These are phyloP conservation scores for Eulacestoma nigropectus DNA, from an alignment of 2,113 vertebrate genomes.

Conservation along the genomic window DNA sequence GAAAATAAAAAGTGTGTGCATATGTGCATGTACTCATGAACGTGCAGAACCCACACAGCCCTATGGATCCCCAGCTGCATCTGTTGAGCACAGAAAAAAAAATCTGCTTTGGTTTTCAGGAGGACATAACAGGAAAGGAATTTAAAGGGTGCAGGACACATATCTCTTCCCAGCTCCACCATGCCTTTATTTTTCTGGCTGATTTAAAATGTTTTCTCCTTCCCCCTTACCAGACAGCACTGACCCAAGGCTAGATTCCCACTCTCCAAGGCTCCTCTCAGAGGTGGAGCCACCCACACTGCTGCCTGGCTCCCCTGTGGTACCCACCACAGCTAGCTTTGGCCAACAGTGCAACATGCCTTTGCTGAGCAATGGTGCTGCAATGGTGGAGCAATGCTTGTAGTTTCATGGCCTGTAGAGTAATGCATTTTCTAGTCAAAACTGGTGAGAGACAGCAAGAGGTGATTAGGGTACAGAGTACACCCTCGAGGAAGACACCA, in stretches of 20 bases:
- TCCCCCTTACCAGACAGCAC: not conserved
- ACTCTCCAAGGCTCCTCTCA: not conserved
- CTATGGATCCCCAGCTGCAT: not conserved
- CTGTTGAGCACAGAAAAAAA: not conserved
- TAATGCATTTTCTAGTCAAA: not conserved
- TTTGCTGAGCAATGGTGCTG: not conserved
- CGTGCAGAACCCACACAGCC: not conserved
- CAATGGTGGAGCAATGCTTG: not conserved
- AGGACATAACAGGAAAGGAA: not conserved
- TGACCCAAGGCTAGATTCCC: not conserved
- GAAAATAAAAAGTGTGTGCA: not conserved
- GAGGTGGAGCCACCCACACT: not conserved
- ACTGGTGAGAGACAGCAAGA: not conserved
- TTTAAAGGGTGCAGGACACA: not conserved
- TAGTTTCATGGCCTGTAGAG: not conserved
- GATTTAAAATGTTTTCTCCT: not conserved
- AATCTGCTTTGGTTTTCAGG: not conserved
- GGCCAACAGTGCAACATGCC: fast-evolving
- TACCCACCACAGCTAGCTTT: not conserved
- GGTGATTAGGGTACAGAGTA: not conserved
- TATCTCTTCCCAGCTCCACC: not conserved
- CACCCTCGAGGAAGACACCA: not conserved
- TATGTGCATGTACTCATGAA: not conserved
- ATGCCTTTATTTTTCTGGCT: not conserved
- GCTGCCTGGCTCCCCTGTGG: not conserved